phyloP scores from a whole-genome alignment of 2,113 vertebrate species.

The Eulemur macaco region DNA sequence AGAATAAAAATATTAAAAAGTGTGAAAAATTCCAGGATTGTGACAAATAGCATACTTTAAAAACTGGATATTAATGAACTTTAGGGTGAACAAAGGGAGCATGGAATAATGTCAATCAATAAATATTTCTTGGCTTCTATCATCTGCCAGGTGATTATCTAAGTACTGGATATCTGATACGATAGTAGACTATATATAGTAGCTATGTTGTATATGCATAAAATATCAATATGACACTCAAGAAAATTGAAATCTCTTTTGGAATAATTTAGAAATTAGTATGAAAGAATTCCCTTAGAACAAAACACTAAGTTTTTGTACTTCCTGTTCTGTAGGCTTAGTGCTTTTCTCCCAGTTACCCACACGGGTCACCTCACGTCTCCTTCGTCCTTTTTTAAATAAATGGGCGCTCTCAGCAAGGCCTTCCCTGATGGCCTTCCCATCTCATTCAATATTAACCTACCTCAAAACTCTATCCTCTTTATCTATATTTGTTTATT shows the following conservation, averaged over 20 bases:
- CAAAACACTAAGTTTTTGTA: not conserved
- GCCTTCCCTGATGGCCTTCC: not conserved
- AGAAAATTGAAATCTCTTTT: not conserved
- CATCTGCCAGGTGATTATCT: not conserved
- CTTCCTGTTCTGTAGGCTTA: not conserved
- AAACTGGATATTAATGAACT: not conserved
- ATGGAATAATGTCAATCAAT: not conserved
- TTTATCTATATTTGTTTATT: not conserved
- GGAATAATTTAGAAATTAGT: not conserved
- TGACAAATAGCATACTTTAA: not conserved
- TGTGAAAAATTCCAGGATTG: not conserved
- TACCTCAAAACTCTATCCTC: not conserved
- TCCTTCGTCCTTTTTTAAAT: not conserved
- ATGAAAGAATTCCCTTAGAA: not conserved
- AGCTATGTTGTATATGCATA: not conserved
- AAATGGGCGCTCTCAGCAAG: not conserved
- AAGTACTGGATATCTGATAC: not conserved
- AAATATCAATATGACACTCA: not conserved
- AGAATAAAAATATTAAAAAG: not conserved
- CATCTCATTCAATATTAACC: not conserved
- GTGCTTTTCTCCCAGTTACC: not conserved
- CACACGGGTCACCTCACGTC: fast-evolving
- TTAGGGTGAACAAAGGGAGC: not conserved
- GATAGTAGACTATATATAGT: not conserved
- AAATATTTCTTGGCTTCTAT: not conserved